Evolutionary conservation across 2,797 vertebrate genomes (phyloP).

Genomic region (Cetoscarus ocellatus): DNA sequence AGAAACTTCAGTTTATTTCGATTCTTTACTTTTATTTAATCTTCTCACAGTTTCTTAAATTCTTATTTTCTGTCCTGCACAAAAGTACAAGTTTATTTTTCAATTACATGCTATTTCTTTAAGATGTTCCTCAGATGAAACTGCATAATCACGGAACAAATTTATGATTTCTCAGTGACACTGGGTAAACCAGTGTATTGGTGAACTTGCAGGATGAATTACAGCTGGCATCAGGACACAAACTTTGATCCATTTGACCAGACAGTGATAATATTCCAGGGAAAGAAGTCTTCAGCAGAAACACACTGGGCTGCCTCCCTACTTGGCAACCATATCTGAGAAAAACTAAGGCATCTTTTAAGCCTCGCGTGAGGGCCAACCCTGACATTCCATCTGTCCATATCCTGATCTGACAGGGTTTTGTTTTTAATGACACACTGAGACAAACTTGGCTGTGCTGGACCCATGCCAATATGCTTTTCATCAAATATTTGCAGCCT

Average conservation of each 20-base stretch:
- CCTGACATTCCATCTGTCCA: slow-evolving; percentile 34
- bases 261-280: slow-evolving; percentile 5
- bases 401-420: slow-evolving; percentile 15
- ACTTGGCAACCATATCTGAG: slow-evolving; percentile 59
- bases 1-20: not conserved
- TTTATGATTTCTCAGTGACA: too few relatives aligned
- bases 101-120: too few relatives aligned
- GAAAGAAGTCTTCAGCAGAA: slow-evolving; percentile 29
- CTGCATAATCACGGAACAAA: too few relatives aligned
- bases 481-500: slow-evolving; percentile 36
- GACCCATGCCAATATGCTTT: slow-evolving; percentile 8
- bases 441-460: slow-evolving; percentile 9
- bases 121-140: too few relatives aligned
- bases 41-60: too few relatives aligned
- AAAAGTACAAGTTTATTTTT: too few relatives aligned
- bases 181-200: slow-evolving; percentile 13
- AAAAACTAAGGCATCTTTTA: slow-evolving; percentile 43
- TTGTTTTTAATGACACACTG: slow-evolving; percentile 23
- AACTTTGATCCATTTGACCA: slow-evolving; percentile 44
- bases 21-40: slow-evolving; percentile 25
- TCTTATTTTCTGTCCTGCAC: too few relatives aligned
- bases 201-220: slow-evolving; percentile 18
- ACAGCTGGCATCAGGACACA: slow-evolving; percentile 22
- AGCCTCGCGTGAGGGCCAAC: slow-evolving; percentile 25
- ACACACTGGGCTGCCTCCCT: slow-evolving; percentile 66